Evolutionary conservation across 2,113 vertebrate species (phyloP).

Genomic region (Nerophis lumbriciformis): DNA sequence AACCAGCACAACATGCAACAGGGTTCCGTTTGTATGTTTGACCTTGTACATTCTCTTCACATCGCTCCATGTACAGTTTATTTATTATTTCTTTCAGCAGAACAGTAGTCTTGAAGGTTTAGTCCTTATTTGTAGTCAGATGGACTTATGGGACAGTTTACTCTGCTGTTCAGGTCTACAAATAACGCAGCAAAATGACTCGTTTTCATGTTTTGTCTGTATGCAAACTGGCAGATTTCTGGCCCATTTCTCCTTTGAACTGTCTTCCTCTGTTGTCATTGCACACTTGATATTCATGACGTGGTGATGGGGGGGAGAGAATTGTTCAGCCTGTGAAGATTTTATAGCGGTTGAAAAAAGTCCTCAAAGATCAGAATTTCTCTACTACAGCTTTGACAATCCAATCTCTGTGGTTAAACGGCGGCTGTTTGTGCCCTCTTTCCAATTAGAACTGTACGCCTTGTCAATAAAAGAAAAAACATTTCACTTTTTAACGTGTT

Average conservation of each 20-base stretch:
- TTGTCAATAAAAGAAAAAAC: constrained; percentile 64
- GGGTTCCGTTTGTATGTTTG: constrained; percentile 33
- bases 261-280: constrained; percentile 32
- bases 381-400: constrained; percentile 69
- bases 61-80: constrained; percentile 54
- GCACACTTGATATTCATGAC: constrained; percentile 24
- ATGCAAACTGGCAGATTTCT: constrained; percentile 39
- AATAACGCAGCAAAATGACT: constrained; percentile 31
- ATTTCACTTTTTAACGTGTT: constrained; percentile 33
- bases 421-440: constrained; percentile 51
- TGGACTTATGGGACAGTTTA: constrained; percentile 37
- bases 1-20: constrained; percentile 41
- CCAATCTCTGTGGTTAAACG: constrained; percentile 63
- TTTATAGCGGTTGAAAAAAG: constrained; percentile 18
- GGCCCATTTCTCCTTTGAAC: constrained; percentile 18
- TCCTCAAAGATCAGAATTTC: constrained; percentile 27
- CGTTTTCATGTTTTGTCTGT: constrained; percentile 41
- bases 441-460: constrained; percentile 61
- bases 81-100: constrained; percentile 50
- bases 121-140: constrained; percentile 34
- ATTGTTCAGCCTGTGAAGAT: constrained; percentile 23
- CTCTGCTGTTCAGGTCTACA: constrained; percentile 28
- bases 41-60: constrained; percentile 51
- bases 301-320: constrained; percentile 23
- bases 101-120: constrained; percentile 33